Evolutionary conservation across 2,113 vertebrate genomes (phyloP).

Genomic region (Sclerurus mexicanus): DNA sequence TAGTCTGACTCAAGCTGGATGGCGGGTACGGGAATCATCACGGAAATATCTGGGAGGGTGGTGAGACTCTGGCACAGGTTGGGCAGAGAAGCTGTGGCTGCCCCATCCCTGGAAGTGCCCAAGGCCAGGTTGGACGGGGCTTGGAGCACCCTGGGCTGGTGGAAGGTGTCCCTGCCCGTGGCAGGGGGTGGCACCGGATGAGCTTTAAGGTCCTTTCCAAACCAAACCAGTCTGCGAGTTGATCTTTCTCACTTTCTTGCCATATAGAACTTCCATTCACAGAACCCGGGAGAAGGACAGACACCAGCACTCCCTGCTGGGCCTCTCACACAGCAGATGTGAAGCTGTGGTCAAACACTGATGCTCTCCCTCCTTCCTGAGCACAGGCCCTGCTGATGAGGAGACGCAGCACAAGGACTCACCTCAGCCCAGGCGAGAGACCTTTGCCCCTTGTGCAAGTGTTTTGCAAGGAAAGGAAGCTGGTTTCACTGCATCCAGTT

Average conservation of each 20-base stretch:
- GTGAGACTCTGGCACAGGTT: not conserved
- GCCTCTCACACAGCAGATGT: not conserved
- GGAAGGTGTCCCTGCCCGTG: not conserved
- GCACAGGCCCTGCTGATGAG: not conserved
- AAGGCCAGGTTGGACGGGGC: not conserved
- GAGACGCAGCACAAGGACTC: not conserved
- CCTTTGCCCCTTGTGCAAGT: not conserved
- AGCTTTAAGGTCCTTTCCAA: not conserved
- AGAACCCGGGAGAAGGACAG: not conserved
- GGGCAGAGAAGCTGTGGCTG: not conserved
- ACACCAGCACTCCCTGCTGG: accelerated
- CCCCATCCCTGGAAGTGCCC: not conserved
- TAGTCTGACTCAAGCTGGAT: not conserved
- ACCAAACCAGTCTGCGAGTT: not conserved
- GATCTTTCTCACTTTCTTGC: not conserved
- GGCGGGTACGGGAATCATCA: not conserved
- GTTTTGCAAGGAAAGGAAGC: not conserved
- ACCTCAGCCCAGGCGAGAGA: not conserved
- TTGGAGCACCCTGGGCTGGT: not conserved
- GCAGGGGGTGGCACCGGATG: not conserved
- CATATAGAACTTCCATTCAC: accelerated
- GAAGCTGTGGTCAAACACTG: not conserved
- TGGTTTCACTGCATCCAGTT: not conserved
- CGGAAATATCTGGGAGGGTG: not conserved
- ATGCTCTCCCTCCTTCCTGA: not conserved